Evolutionary conservation across 2,113 vertebrate genomes (phyloP), one percentile per base, ranked within the genome.

Genomic region (Semicossyphus pulcher): DNA sequence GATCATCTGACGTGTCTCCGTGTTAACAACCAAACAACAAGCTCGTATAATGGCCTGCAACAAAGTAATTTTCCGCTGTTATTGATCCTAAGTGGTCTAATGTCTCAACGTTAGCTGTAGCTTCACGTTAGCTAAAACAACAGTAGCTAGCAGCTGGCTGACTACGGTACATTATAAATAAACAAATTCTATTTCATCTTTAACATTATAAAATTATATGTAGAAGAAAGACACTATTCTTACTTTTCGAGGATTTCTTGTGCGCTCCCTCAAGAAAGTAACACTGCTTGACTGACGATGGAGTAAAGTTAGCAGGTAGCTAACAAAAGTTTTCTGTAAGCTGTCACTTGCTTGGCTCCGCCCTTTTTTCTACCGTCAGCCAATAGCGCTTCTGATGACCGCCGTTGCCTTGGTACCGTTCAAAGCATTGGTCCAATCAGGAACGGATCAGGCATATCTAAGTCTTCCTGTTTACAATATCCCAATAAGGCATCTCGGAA

Each of bases 271-370:
- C 15, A 51, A 7, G 9, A 12, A 16, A 0, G 9, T 21, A 26
- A 56, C 74, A 87, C 82, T 26, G 4, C 31, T 26, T n/a, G 39
- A 64, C 14, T 53, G n/a, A 26, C 42, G 37, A 44, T 28, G n/a
- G 14, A 56, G 5, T 18, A 56, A 72, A 77, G 85, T 88, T 86
- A 88, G 81, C 89, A 32, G 0, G 23, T 4, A 62, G 88, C 86
- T 85, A 87, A 86, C 80, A 92, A 90, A n/a, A 91, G 76, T 92
- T 92, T 89, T 78, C 45, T 63, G n/a, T 64, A 2, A 20, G 31
- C 58, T 49, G 61, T 59, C 76, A 85, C 31, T 72, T 39, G 26
- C 34, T 68, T 65, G 10, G 70, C 47, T 15, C 83, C 86, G 65
- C 90, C 90, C 62, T 41, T 5, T 0, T 48, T 4, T 37, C 5